phyloP scores from a whole-genome alignment of 2,797 vertebrate genomes.

The Anabacerthia variegaticeps region DNA sequence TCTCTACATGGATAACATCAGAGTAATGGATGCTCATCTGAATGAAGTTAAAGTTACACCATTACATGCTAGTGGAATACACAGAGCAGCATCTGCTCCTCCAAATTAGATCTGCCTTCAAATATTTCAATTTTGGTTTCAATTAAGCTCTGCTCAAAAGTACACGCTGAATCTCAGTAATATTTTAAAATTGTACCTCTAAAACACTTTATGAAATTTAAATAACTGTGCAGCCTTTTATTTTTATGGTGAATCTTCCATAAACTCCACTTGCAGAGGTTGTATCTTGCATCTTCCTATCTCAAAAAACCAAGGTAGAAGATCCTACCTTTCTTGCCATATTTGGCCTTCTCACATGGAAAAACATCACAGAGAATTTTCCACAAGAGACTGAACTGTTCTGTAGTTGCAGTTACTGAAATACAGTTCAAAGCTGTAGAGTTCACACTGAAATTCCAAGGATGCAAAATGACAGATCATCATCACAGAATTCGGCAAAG shows the following conservation, averaged over 20 bases:
- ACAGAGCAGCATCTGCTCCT: background rate
- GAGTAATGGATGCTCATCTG: background rate
- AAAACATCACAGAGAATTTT: background rate
- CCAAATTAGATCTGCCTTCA: background rate
- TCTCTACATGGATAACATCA: background rate
- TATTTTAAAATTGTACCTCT: background rate
- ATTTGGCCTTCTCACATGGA: background rate
- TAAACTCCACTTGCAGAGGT: background rate
- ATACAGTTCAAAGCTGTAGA: background rate
- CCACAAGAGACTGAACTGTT: background rate
- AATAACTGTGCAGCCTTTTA: background rate
- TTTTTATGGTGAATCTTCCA: background rate
- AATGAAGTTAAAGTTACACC: background rate
- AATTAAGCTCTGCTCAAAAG: background rate
- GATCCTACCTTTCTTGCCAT: background rate
- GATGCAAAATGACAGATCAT: background rate
- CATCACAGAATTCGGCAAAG: background rate
- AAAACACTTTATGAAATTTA: background rate
- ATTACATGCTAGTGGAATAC: background rate
- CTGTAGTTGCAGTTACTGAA: background rate
- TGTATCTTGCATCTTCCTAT: background rate
- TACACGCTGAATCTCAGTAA: background rate
- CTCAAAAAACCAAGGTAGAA: background rate
- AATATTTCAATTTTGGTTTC: background rate
- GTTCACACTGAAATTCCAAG: background rate